Evolutionary conservation across 2,113 vertebrate genomes (phyloP).

Genomic region (Cynocephalus volans): DNA sequence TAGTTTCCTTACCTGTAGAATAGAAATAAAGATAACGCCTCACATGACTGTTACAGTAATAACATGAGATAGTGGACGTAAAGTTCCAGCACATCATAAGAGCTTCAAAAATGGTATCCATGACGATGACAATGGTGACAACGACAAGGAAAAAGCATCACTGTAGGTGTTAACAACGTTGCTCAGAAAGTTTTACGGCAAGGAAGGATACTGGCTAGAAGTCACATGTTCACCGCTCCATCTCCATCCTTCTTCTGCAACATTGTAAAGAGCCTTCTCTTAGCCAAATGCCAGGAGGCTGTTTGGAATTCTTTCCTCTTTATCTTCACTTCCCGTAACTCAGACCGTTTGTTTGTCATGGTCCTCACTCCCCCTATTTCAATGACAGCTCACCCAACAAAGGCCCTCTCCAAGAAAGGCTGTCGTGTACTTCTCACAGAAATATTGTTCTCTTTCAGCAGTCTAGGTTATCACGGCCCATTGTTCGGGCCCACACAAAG

Average conservation of each 20-base stretch:
- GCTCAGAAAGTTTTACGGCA: background rate
- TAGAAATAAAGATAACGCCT: background rate
- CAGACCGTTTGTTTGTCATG: background rate
- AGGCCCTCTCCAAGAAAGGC: background rate
- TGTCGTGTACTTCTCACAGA: background rate
- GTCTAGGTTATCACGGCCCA: background rate
- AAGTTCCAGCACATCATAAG: background rate
- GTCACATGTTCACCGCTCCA: background rate
- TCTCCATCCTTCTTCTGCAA: background rate
- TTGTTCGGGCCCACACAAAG: constrained; percentile 20
- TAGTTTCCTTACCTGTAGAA: background rate
- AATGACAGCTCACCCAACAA: constrained; percentile 12
- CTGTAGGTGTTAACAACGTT: background rate
- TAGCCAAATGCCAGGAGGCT: background rate
- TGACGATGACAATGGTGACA: no score
- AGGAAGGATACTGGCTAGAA: background rate
- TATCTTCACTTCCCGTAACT: background rate
- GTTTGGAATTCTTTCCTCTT: background rate
- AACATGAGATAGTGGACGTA: background rate
- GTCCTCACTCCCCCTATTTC: background rate
- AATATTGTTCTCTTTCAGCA: background rate
- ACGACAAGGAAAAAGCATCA: background rate
- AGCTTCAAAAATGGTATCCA: background rate
- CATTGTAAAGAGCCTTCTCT: background rate
- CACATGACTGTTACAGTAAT: background rate